phyloP scores from a whole-genome alignment of 1,140 invertebrate species.

The Saccostrea cuccullata region DNA sequence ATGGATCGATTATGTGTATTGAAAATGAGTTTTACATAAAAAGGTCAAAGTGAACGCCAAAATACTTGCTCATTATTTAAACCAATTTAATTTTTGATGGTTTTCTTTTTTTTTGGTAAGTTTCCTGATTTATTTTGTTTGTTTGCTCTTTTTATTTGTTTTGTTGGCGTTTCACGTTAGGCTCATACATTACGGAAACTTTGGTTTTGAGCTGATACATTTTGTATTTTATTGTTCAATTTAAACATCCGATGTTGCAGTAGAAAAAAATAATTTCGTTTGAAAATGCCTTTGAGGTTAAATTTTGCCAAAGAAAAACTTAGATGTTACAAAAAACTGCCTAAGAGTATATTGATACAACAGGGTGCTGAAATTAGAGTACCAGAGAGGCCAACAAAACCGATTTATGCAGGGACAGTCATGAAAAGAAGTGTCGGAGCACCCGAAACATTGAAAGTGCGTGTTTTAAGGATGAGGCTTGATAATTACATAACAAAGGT shows the following conservation, averaged over 20 bases:
- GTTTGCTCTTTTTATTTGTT: too few relatives aligned
- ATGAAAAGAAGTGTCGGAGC: conserved; percentile 5
- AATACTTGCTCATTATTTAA: too few relatives aligned
- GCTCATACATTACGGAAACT: not conserved
- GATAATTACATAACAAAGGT: conserved; percentile 27
- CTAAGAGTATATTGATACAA: conserved; percentile 8
- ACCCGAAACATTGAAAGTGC: conserved; percentile 31
- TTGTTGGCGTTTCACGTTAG: too few relatives aligned
- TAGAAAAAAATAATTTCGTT: not conserved
- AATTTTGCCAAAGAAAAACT: conserved; percentile 20
- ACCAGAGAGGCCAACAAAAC: not conserved
- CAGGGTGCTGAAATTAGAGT: not conserved
- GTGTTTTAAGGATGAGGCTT: conserved; percentile 26
- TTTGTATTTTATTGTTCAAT: not conserved
- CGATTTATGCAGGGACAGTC: not conserved
- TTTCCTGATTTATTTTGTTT: too few relatives aligned
- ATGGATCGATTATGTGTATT: too few relatives aligned
- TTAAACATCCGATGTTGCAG: not conserved
- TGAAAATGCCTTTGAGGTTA: conserved; percentile 19
- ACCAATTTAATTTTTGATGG: too few relatives aligned
- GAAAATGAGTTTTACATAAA: too few relatives aligned
- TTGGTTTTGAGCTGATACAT: not conserved
- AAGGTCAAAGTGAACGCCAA: too few relatives aligned
- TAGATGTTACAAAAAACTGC: not conserved
- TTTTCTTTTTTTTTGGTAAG: too few relatives aligned